Evolutionary conservation across 2,113 vertebrate species (phyloP), one percentile per base, ranked within the genome.

Genomic region (Apteryx mantelli): DNA sequence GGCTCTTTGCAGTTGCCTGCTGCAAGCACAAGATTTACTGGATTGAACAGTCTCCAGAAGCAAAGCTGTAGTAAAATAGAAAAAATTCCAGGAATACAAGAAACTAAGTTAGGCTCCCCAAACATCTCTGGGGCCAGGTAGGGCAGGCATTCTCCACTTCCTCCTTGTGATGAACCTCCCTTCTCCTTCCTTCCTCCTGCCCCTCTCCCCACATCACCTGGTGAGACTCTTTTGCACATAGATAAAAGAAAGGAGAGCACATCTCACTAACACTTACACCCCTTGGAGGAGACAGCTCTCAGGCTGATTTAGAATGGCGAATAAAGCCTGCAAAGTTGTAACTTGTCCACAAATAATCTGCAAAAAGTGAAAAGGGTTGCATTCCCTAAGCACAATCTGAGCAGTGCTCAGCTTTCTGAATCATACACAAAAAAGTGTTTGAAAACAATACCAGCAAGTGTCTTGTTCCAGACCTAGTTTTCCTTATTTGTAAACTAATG

Each of bases 191-290:
- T 71, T 15, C 21, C 32, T 53, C 50, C 11, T 75, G 66, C 65
- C 19, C 15, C 7, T 56, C 11, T 58, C 22, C 32, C n/a, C 40
- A 4, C 2, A 1, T 40, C 78, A 28, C 13, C 74, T 46, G n/a
- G 25, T 73, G 55, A 38, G 71, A 65, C 6, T 15, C 17, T 5
- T 73, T 60, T 11, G 38, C 16, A 30, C 9, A 16, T 2, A 76
- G 22, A 13, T 25, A 75, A 69, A 18, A n/a, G 38, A 25, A 65
- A 60, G 16, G 12, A 46, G 69, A 52, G 19, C 13, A 42, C 9
- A 30, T 48, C 26, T 77, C 1, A 0, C 36, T 93, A 24, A 28
- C 1, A 1, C 30, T 36, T 69, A 68, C 25, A 36, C 3, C 7
- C 32, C 32, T 61, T 77, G 14, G 22, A 82, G 73, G 15, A 1